Conservation (phyloP, 2,797 vertebrate species). For the Syngnathus acus region DNA sequence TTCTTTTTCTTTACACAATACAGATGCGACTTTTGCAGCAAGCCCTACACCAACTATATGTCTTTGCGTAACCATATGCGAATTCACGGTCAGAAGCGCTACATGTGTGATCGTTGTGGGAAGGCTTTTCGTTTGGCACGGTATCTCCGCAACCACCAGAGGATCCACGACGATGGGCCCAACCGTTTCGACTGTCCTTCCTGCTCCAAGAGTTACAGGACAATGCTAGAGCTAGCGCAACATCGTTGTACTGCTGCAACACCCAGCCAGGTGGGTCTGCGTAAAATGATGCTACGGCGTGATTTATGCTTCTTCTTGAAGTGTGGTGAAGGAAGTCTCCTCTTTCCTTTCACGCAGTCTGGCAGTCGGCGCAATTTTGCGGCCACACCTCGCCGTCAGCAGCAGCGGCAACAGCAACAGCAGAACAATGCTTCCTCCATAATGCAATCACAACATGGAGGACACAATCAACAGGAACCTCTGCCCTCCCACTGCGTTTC, state of each 20-base stretch:
- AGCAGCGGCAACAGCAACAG: conserved; percentile 37
- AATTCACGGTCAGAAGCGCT: conserved; percentile 66
- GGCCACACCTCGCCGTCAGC: conserved; percentile 42
- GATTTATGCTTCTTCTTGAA: background rate
- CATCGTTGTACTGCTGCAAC: conserved; percentile 53
- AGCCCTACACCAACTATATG: conserved; percentile 70
- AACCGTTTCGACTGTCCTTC: conserved; percentile 68
- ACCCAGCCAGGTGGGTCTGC: conserved; percentile 44
- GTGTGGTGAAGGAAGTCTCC: background rate
- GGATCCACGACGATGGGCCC: conserved; percentile 66
- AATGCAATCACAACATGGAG: conserved; percentile 57
- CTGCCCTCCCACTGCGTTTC: conserved; percentile 63
- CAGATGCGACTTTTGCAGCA: conserved; percentile 68
- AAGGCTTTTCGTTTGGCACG: conserved; percentile 66
- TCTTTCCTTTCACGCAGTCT: conserved; percentile 35
- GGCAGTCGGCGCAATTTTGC: conserved; percentile 53
- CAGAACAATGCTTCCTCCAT: conserved; percentile 56
- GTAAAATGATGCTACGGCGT: background rate
- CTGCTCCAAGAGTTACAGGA: conserved; percentile 67
- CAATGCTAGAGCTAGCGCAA: conserved; percentile 67
- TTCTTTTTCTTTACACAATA: background rate
- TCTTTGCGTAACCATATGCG: conserved; percentile 67
- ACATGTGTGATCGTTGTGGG: conserved; percentile 64
- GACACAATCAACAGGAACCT: conserved; percentile 55
- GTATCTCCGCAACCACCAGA: conserved; percentile 67